A percentile compares a stretch with the other conserved stretches of the same genome.
phyloP scores from a whole-genome alignment of 2,113 vertebrate genomes.

The Limnothrissa miodon region DNA sequence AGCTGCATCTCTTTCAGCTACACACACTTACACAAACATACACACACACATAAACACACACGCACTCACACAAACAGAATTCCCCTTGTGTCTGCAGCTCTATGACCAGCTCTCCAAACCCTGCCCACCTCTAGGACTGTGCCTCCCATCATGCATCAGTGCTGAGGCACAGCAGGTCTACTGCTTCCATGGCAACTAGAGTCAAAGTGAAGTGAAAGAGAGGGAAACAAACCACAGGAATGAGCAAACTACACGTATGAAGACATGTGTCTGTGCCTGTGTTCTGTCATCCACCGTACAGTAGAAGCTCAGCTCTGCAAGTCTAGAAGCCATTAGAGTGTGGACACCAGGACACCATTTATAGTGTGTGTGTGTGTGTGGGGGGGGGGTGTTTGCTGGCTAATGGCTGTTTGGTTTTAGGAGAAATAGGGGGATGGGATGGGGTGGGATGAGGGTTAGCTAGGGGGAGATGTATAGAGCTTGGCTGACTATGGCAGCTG shows the following conservation, averaged over 20 bases:
- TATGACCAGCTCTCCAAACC: neutral
- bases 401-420: neutral
- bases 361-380: no score
- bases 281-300: neutral
- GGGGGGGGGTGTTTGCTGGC: neutral
- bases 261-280: neutral
- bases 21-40: neutral
- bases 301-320: no score
- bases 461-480: neutral
- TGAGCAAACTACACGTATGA: neutral
- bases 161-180: neutral
- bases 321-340: no score
- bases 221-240: neutral
- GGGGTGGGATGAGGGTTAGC: neutral
- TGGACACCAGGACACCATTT: no score
- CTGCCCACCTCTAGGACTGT: neutral
- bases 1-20: neutral
- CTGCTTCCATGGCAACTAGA: conserved; percentile 5
- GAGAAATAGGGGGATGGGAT: neutral
- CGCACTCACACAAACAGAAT: conserved; percentile 19
- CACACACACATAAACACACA: conserved; percentile 7
- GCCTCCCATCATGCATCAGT: neutral
- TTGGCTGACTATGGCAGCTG: neutral
- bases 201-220: neutral
- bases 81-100: neutral